phyloP scores from a whole-genome alignment of 2,888 invertebrate genomes.

The Chouioia cunea region DNA sequence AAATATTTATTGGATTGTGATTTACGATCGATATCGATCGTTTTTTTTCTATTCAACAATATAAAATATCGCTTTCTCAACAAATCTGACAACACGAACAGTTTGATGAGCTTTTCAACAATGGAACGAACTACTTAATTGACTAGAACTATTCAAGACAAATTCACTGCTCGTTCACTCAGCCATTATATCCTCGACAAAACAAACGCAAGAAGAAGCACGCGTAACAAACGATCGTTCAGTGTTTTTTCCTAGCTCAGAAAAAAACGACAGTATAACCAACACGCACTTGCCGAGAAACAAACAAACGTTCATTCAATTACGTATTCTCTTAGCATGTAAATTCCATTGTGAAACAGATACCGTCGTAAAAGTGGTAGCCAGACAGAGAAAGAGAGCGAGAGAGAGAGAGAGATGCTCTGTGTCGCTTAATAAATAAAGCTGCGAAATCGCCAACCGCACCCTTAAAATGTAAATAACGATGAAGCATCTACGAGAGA shows the following conservation, averaged over 20 bases:
- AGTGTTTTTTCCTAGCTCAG: not conserved
- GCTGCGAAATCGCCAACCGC: slow-evolving; percentile 37
- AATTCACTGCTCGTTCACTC: no score
- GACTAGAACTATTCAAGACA: no score
- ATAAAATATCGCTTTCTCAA: no score
- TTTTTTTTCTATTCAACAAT: no score
- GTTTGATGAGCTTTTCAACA: no score
- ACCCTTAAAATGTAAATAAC: slow-evolving; percentile 47
- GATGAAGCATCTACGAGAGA: slow-evolving; percentile 2
- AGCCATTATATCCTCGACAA: no score
- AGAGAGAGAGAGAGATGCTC: not conserved
- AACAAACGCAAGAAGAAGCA: not conserved
- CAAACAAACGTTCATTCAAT: slow-evolving; percentile 33
- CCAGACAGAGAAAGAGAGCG: slow-evolving; percentile 41
- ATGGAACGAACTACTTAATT: no score
- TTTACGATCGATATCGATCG: no score
- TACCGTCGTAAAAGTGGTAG: slow-evolving; percentile 44
- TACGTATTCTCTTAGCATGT: slow-evolving; percentile 48
- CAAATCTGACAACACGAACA: no score
- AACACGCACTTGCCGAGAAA: not conserved
- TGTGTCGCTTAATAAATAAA: slow-evolving; percentile 39
- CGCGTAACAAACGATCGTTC: not conserved
- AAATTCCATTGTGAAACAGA: slow-evolving; percentile 48
- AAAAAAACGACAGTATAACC: not conserved
- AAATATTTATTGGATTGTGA: no score